A percentile compares a stretch with the other conserved stretches of the same genome.
Conservation (phyloP, 2,888 invertebrate genomes). For the Ctena decussata region DNA sequence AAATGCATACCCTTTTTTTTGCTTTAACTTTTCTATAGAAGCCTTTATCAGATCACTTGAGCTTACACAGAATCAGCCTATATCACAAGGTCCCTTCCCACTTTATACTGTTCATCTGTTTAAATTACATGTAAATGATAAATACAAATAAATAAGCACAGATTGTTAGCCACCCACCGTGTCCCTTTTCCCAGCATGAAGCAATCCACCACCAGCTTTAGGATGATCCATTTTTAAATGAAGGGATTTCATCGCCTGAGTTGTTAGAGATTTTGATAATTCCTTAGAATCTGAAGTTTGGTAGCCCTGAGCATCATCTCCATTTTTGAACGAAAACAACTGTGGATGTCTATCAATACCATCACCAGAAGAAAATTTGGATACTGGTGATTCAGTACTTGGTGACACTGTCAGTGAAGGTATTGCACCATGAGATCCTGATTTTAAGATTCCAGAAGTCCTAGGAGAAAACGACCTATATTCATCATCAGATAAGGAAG, state of each 20-base stretch:
- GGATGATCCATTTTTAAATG: neutral
- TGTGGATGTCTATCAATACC: constrained; percentile 42
- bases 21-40: no score
- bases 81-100: no score
- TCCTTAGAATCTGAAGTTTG: neutral
- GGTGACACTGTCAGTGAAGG: constrained; percentile 43
- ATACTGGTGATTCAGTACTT: constrained; percentile 12
- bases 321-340: constrained; percentile 41
- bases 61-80: no score
- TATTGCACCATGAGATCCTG: constrained; percentile 42
- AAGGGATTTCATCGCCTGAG: constrained; percentile 35
- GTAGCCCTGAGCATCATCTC: constrained; percentile 13
- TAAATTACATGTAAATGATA: no score
- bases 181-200: constrained; percentile 41
- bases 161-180: constrained; percentile 49
- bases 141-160: neutral
- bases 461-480: neutral
- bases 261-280: constrained; percentile 57
- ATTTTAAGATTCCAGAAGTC: neutral
- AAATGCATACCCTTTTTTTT: no score
- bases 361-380: neutral
- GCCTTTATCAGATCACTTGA: no score
- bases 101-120: no score
- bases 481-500: neutral
- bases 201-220: neutral